These are phyloP conservation scores for Spisula solida DNA, from an alignment of 2,888 invertebrate genomes.

Conservation along the genomic window DNA sequence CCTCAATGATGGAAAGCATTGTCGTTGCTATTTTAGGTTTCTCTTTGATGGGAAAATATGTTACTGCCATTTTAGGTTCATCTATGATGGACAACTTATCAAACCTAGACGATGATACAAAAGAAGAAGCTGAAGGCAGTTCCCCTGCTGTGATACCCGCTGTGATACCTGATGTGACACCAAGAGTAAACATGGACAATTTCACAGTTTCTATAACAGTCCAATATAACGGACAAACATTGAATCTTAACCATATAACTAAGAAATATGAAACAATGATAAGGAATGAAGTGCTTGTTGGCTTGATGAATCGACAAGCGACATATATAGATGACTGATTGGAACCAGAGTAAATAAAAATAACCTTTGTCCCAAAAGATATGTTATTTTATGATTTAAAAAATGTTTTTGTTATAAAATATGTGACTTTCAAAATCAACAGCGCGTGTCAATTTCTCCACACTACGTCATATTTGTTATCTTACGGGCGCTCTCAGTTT, in stretches of 20 bases:
- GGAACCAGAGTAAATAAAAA: no score
- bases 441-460: no score
- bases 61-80: background rate
- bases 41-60: no score
- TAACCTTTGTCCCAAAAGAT: no score
- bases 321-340: slow-evolving; percentile 2
- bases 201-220: slow-evolving; percentile 20
- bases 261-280: slow-evolving; percentile 26
- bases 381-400: no score
- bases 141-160: background rate
- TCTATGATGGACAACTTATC: slow-evolving; percentile 8
- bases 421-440: no score
- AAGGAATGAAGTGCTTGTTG: slow-evolving; percentile 24
- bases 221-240: background rate
- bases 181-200: background rate
- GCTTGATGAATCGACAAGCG: background rate
- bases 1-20: no score
- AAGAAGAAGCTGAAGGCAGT: background rate
- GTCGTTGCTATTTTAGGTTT: no score
- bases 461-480: no score
- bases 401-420: no score
- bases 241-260: slow-evolving; percentile 1
- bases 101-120: background rate
- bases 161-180: background rate
- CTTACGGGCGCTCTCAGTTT: no score